Evolutionary conservation across 2,797 vertebrate genomes (phyloP), one percentile per base, ranked within the genome.

Genomic region (Sebastolobus alascanus): DNA sequence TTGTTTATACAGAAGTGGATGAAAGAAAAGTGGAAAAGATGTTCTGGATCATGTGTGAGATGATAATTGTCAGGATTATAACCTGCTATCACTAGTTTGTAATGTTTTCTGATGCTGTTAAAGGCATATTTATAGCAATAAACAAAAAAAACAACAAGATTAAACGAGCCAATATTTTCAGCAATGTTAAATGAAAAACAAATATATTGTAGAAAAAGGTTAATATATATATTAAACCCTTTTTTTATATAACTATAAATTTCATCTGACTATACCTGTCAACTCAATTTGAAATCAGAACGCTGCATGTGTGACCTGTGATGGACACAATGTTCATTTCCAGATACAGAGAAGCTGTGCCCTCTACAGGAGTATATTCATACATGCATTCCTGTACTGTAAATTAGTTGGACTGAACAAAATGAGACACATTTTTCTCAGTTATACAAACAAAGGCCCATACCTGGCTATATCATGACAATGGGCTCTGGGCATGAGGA

Each of bases 341-440:
- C 33, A 73, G 65, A 46, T 12, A 37, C 76, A 85, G 87, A 84
- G 80, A 85, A 64, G 84, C 60, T 88, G 87, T 92, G 91, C 93
- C 90, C 90, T 89, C 91, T 94, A 79, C 90, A 93, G 91, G 93
- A 85, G 59, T 46, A 69, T n/a, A 13, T 43, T 58, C 35, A 86
- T 20, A 65, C 5, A 55, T 72, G 10, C 56, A 83, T 69, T 72
- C 2, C 46, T 80, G 40, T 59, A 29, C 40, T 68, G 14, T 14
- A 14, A 16, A 8, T 38, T 31, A 16, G 27, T 35, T 60, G 10
- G 7, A 43, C 13, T 40, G 8, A 67, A 33, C 14, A 46, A 43
- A 79, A 63, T 13, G 25, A 31, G 14, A 59, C 14, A 68, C 1
- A 64, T 73, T 59, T 52, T 22, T 46, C 18, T 22, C 37, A 73